phyloP scores from a whole-genome alignment of 2,797 vertebrate species.

The Enteromius fasciolatus region DNA sequence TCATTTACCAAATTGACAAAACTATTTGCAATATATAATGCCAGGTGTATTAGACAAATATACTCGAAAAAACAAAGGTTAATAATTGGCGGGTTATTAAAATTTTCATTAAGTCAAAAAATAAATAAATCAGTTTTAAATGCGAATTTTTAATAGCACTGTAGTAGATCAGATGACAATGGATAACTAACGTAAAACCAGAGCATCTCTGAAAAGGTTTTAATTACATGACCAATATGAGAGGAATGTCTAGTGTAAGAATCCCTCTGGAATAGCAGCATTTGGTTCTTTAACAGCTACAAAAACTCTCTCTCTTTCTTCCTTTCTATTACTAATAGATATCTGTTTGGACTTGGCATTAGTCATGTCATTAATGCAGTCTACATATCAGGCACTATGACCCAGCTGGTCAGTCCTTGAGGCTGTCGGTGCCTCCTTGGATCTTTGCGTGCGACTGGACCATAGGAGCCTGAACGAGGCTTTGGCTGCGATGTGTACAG shows the following conservation, averaged over 20 bases:
- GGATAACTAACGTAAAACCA: neutral
- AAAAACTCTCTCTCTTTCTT: neutral
- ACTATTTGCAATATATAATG: neutral
- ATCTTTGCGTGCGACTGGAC: slow-evolving; percentile 63
- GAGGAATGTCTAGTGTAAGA: neutral
- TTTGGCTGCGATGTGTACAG: slow-evolving; percentile 55
- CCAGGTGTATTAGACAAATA: neutral
- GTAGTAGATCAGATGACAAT: neutral
- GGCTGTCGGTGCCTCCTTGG: slow-evolving; percentile 43
- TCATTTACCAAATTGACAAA: neutral
- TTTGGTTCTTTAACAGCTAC: neutral
- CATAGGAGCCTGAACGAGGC: slow-evolving; percentile 55
- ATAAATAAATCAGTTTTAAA: neutral
- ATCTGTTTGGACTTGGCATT: neutral
- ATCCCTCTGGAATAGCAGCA: neutral
- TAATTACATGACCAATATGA: neutral
- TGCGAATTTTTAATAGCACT: too few species aligned
- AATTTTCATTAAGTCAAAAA: neutral
- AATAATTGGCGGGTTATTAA: neutral
- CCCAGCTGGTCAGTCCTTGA: slow-evolving; percentile 49
- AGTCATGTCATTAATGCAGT: neutral
- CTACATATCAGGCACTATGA: slow-evolving; percentile 58
- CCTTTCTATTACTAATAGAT: neutral
- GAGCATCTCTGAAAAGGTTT: neutral
- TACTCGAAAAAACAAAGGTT: neutral